phyloP scores from a whole-genome alignment of 2,113 vertebrate genomes.

The Elephantulus edwardii region DNA sequence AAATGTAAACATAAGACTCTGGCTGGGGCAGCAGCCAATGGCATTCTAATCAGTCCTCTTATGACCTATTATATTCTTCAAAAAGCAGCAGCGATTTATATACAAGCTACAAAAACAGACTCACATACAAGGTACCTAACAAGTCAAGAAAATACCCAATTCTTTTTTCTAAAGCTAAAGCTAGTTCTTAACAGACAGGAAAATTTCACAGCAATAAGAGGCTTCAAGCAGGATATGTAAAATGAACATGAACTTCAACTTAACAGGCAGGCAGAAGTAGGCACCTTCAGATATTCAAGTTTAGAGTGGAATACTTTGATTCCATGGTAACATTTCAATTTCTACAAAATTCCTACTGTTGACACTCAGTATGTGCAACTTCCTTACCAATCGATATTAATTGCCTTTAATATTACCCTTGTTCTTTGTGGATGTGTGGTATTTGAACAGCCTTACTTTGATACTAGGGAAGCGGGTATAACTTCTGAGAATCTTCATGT shows the following conservation, averaged over 20 bases:
- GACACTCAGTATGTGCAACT: conserved; percentile 35
- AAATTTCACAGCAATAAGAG: conserved; percentile 48
- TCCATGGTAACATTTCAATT: conserved; percentile 62
- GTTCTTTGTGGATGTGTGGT: conserved; percentile 53
- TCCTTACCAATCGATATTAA: conserved; percentile 61
- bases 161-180: conserved; percentile 58
- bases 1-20: conserved; percentile 45
- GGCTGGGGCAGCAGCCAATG: conserved; percentile 29
- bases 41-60: conserved; percentile 11
- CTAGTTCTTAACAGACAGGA: conserved; percentile 61
- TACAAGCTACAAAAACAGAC: conserved; percentile 26
- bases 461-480: not conserved
- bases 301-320: conserved; percentile 26
- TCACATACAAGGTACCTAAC: conserved; percentile 6
- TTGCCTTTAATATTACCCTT: conserved; percentile 36
- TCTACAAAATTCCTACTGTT: conserved; percentile 55
- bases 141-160: conserved; percentile 52
- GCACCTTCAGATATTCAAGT: conserved; percentile 51
- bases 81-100: not conserved
- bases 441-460: not conserved
- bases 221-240: conserved; percentile 49
- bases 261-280: conserved; percentile 53
- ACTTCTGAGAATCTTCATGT: not conserved
- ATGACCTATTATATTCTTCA: conserved; percentile 15
- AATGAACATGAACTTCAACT: conserved; percentile 62